Base-by-base conservation (phyloP, 2,797 vertebrate genomes). In the Anguilla marmorata region DNA sequence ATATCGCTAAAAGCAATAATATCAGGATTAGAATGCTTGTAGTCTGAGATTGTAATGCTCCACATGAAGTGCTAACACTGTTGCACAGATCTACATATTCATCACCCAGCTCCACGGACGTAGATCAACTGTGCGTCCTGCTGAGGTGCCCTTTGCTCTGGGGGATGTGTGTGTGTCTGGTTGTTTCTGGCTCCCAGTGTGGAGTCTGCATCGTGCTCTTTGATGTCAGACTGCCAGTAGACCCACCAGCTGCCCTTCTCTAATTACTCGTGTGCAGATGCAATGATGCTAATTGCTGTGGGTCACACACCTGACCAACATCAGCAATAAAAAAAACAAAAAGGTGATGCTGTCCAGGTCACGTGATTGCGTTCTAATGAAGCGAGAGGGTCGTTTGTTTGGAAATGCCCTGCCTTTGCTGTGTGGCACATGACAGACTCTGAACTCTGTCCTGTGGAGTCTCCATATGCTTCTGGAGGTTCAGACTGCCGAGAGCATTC, bases 211-310 rank as follows among this genome's bases (percentile, higher is more conserved):
- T 48, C 66, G 84, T 83, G 89, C 84, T 82, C 90, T 91, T 88
- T 91, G 85, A 92, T 90, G 89, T 92, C 87, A 91, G 72, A 86
- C 84, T 86, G 84, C 90, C 89, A 90, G 87, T 86, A 90, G 90
- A 87, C 89, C 66, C 72, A 79, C 91, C 88, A 82, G 89, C 88
- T 93, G 90, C 90, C 56, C 14, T 80, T 58, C 86, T 87, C 87
- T 91, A 88, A 91, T 89, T 88, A 87, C 87, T 87, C 87, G 56
- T 56, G 89, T 27, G 85, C 79, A 87, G 63, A 89, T 63, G 33
- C 30, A 84, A 79, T 30, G 27, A 85, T 8, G 41, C 66, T 72
- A 21, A 33, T 48, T 48, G 19, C 16, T 45, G 52, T 33, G 56
- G 41, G 63, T 24, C 7, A 8, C 24, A 58, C n/a, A 24, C 87